Evolutionary conservation across 2,797 vertebrate genomes (phyloP).

Genomic region (Lagorchestes hirsutus): DNA sequence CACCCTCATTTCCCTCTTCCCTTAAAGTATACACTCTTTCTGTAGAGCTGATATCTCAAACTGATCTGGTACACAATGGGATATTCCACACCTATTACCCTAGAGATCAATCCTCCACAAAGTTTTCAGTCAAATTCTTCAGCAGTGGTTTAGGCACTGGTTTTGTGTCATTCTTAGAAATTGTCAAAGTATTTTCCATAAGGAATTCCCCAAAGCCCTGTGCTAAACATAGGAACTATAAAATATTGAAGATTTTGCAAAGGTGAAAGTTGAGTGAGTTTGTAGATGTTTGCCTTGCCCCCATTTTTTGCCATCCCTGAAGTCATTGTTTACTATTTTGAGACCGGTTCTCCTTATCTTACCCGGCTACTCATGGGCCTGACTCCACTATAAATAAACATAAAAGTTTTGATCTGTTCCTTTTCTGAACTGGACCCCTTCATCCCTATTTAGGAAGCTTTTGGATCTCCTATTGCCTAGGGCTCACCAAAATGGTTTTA

Average conservation of each 20-base stretch:
- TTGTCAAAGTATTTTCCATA: not conserved
- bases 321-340: slow-evolving; percentile 25
- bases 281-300: slow-evolving; percentile 60
- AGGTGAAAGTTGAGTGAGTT: slow-evolving; percentile 62
- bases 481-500: not conserved
- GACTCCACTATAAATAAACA: not conserved
- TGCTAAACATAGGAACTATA: not conserved
- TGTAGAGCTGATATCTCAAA: slow-evolving; percentile 63
- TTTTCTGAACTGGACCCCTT: not conserved
- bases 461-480: not conserved
- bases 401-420: not conserved
- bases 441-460: not conserved
- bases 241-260: slow-evolving; percentile 26
- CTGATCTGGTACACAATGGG: slow-evolving; percentile 51
- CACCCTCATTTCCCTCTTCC: slow-evolving; percentile 19
- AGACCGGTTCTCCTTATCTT: not conserved
- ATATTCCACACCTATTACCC: slow-evolving; percentile 64
- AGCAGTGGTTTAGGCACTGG: slow-evolving; percentile 32
- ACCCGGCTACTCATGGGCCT: not conserved
- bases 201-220: slow-evolving; percentile 24
- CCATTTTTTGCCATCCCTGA: slow-evolving; percentile 17
- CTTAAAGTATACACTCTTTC: slow-evolving; percentile 22
- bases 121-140: slow-evolving; percentile 60
- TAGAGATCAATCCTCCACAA: slow-evolving; percentile 62
- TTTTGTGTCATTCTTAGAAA: not conserved